Evolutionary conservation across 2,113 vertebrate genomes (phyloP).

Genomic region (Acrocephalus kingi): DNA sequence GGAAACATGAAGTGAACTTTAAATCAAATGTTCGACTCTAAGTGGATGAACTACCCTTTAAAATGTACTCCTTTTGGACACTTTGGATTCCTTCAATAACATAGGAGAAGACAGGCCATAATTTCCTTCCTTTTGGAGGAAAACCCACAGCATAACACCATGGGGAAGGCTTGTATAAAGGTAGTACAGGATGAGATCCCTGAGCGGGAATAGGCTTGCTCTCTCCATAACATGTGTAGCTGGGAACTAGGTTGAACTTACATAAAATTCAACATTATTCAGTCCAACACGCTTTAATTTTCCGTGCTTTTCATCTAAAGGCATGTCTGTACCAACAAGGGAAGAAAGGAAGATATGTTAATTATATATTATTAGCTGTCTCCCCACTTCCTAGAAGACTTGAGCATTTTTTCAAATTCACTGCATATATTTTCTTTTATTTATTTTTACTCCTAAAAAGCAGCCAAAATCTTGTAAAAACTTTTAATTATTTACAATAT

Average conservation of each 20-base stretch:
- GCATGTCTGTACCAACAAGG: background rate
- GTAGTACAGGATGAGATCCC: background rate
- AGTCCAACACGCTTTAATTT: background rate
- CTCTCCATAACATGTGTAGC: accelerated
- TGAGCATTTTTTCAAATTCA: background rate
- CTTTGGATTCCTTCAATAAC: background rate
- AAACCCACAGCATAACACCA: accelerated
- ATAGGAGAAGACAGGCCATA: background rate
- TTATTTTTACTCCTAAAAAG: background rate
- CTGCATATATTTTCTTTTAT: background rate
- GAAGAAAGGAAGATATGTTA: background rate
- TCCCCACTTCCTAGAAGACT: constrained; percentile 1
- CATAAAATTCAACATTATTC: background rate
- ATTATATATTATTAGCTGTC: constrained; percentile 25
- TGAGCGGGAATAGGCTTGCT: background rate
- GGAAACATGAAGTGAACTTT: background rate
- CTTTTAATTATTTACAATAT: background rate
- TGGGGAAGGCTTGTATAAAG: background rate
- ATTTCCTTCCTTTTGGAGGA: background rate
- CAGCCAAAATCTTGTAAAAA: background rate
- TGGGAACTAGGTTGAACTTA: background rate
- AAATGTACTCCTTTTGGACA: background rate
- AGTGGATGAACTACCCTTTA: background rate
- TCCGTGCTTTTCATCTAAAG: background rate
- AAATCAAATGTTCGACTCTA: background rate